Percentiles rank a stretch among this genome's conserved stretches.
phyloP scores from a whole-genome alignment of 2,113 vertebrate species.

The Blennius ocellaris region DNA sequence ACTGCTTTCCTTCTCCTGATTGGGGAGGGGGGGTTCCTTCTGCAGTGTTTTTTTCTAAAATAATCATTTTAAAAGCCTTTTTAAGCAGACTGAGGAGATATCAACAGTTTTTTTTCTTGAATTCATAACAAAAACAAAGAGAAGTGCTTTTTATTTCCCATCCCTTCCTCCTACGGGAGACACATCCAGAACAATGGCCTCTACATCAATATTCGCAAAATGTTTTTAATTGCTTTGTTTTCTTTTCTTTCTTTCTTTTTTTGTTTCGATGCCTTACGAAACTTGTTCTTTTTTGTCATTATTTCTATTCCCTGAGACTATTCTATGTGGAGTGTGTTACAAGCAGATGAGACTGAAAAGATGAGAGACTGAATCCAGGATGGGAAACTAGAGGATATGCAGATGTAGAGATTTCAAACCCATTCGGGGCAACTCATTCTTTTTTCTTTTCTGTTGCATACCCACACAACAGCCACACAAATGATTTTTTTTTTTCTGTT shows the following conservation, averaged over 20 bases:
- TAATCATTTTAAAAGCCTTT: slow-evolving; percentile 88
- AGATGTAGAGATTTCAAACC: slow-evolving; percentile 72
- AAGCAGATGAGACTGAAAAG: slow-evolving; percentile 63
- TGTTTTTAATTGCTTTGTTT: slow-evolving; percentile 81
- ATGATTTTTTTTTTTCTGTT: slow-evolving; percentile 64
- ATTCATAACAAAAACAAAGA: slow-evolving; percentile 82
- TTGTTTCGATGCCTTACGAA: slow-evolving; percentile 86
- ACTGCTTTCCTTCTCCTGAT: slow-evolving; percentile 77
- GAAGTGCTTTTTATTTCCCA: slow-evolving; percentile 88
- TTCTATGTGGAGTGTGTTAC: slow-evolving; percentile 67
- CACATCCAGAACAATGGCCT: slow-evolving; percentile 81
- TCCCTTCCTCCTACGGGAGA: slow-evolving; percentile 76
- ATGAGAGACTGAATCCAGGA: slow-evolving; percentile 73
- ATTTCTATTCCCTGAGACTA: slow-evolving; percentile 78
- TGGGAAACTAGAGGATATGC: slow-evolving; percentile 64
- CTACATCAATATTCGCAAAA: slow-evolving; percentile 73
- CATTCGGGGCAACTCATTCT: slow-evolving; percentile 58
- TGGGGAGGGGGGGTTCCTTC: slow-evolving; percentile 70
- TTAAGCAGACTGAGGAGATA: slow-evolving; percentile 82
- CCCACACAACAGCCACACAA: slow-evolving; percentile 69
- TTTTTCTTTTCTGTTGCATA: slow-evolving; percentile 72
- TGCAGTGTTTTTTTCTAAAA: slow-evolving; percentile 85
- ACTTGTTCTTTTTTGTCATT: slow-evolving; percentile 73
- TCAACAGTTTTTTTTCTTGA: slow-evolving; percentile 79
- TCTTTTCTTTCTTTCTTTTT: slow-evolving; percentile 50